Base-by-base conservation (phyloP, 1,140 invertebrate species). In the Dreissena rostriformis region DNA sequence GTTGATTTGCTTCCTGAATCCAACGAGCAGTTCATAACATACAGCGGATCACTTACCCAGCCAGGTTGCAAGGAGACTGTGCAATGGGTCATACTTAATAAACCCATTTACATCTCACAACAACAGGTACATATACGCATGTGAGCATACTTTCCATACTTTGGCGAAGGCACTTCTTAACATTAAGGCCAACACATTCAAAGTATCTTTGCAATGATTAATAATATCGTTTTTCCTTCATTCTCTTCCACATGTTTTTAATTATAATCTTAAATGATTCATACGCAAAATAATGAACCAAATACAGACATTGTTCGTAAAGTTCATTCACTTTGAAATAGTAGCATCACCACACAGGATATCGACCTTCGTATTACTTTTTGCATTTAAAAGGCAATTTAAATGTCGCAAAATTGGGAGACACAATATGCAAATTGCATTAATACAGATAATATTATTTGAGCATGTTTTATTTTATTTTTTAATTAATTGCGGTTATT, bases 61-160 rank as follows among this genome's bases (percentile, higher is more conserved):
- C 93, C 93, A 14, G 91, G 92, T 12, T 94, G 93, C 81, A 84
- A 88, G 28, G 93, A 94, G 86, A 93, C 91, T 11, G 93, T 93
- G 52, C 92, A 91, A n/a, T 94, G 93, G 93, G 86, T 94, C 28
- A 86, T 94, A 17, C 87, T 93, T 15, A 94, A 94, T 86, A 92
- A 92, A 84, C 93, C 93, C 14, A 86, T 93, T 67, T 91, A 89
- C 72, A 86, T 94, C 0, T 91, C 92, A 24, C 89, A 88, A 71
- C 83, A 91, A 61, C 92, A 94, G 88, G 93, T 94, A 86, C 87
- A 82, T 87, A 8, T 24, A 8, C 39, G 39, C 39, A 39, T 29
- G 55, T 53, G 66, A 28, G 53, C 26, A 61, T 29, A 39, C 49
- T n/a, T 65, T n/a, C 6, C 15, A 24, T 53, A 17, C 4, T n/a